Percentiles rank a stretch among this genome's conserved stretches.
phyloP scores from a whole-genome alignment of 2,888 invertebrate species.

The Archips crataeganus region DNA sequence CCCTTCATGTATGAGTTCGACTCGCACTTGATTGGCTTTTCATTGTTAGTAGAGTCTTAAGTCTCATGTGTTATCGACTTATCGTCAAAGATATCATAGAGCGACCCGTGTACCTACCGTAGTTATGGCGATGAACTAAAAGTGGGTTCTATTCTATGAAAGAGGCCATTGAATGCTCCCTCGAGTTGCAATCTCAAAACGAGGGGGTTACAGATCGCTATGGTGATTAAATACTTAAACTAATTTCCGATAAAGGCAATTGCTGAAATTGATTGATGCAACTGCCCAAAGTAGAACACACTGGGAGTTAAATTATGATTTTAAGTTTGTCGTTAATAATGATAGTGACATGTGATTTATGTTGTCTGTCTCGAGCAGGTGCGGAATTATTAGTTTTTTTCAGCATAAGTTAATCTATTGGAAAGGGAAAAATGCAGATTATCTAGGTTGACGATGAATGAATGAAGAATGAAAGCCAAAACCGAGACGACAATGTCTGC shows the following conservation, averaged over 20 bases:
- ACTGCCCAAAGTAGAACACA: background rate
- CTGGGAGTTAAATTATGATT: background rate
- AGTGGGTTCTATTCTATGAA: background rate
- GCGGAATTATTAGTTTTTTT: too few relatives aligned
- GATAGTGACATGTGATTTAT: background rate
- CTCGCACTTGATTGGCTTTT: background rate
- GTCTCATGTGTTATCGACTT: background rate
- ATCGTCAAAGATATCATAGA: background rate
- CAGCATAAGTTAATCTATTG: too few relatives aligned
- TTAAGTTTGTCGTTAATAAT: background rate
- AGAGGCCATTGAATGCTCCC: background rate
- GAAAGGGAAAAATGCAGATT: too few relatives aligned
- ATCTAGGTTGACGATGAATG: too few relatives aligned
- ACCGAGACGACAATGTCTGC: too few relatives aligned
- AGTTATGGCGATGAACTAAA: conserved; percentile 1
- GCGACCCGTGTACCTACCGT: background rate
- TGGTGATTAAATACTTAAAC: background rate
- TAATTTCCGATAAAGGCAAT: background rate
- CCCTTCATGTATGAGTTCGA: too few relatives aligned
- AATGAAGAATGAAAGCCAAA: too few relatives aligned
- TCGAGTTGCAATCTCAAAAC: background rate
- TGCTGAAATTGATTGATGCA: background rate
- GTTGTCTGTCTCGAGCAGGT: too few relatives aligned
- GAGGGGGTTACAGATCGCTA: background rate
- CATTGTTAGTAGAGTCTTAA: background rate